These are phyloP conservation scores for Epizoanthus ramosus DNA, from an alignment of 92 coral and sea anemone genomes.

Conservation along the genomic window DNA sequence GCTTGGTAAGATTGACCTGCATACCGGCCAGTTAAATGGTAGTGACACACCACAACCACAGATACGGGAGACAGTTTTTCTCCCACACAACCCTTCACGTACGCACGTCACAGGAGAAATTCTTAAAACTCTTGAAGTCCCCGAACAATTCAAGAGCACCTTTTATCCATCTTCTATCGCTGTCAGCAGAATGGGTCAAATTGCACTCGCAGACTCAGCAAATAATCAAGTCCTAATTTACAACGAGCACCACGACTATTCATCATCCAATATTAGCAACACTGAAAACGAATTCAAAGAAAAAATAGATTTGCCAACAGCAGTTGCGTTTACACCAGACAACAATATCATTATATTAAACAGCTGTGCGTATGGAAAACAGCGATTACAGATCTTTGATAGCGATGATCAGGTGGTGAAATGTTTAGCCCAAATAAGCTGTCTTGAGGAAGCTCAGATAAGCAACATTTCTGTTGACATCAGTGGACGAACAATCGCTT, in stretches of 20 bases:
- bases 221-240: not conserved
- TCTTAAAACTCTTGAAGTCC: constrained; percentile 19
- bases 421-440: not conserved
- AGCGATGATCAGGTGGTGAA: not conserved
- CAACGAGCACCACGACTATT: not conserved
- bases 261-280: not conserved
- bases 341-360: not conserved
- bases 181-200: constrained; percentile 16
- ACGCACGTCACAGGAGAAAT: not conserved
- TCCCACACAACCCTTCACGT: not conserved
- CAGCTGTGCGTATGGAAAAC: not conserved
- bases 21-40: constrained; percentile 2
- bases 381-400: not conserved
- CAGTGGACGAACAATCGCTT: constrained; percentile 18
- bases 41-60: not conserved
- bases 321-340: constrained; percentile 9
- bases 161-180: constrained; percentile 13
- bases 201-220: constrained; percentile 10
- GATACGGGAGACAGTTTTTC: not conserved
- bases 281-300: not conserved
- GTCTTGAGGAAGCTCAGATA: not conserved
- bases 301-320: not conserved
- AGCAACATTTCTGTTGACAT: constrained; percentile 3
- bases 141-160: constrained; percentile 16
- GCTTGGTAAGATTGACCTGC: not conserved